Evolutionary conservation across 35 echinoderm and acorn worm genomes (phyloP).

Genomic region (Apostichopus parvimensis): DNA sequence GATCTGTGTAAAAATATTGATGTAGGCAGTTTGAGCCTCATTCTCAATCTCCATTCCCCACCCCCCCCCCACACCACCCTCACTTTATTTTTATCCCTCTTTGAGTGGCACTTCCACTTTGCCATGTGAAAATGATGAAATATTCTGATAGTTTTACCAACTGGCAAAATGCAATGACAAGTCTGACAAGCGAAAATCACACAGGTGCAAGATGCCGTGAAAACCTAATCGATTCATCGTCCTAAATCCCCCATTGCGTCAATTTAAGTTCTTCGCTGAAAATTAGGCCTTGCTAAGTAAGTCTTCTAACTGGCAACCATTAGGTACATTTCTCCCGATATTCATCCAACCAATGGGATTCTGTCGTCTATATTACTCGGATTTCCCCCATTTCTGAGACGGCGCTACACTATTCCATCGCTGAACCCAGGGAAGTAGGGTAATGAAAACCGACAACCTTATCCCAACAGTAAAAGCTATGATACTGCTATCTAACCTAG

Average conservation of each 20-base stretch:
- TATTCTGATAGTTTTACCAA: not conserved
- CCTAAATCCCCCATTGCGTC: slow-evolving; percentile 1
- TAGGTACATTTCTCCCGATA: not conserved
- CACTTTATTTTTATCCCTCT: too few species aligned
- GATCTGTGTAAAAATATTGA: too few species aligned
- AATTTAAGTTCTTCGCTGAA: not conserved
- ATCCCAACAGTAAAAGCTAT: slow-evolving; percentile 25
- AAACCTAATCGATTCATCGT: slow-evolving; percentile 16
- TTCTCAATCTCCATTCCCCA: too few species aligned
- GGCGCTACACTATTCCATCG: not conserved
- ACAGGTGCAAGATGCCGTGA: not conserved
- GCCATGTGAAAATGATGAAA: not conserved
- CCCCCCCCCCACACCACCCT: too few species aligned
- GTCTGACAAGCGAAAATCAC: not conserved
- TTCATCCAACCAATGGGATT: not conserved
- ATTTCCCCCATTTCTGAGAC: not conserved
- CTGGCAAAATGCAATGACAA: not conserved
- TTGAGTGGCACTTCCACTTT: not conserved
- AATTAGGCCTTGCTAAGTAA: slow-evolving; percentile 24
- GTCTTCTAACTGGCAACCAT: not conserved
- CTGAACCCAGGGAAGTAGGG: not conserved
- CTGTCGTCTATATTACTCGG: not conserved
- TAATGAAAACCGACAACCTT: slow-evolving; percentile 47
- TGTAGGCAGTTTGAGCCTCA: too few species aligned
- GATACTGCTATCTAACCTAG: slow-evolving; percentile 40